Conservation (phyloP, 1,140 invertebrate genomes). For the Brachionus paranguensis region DNA sequence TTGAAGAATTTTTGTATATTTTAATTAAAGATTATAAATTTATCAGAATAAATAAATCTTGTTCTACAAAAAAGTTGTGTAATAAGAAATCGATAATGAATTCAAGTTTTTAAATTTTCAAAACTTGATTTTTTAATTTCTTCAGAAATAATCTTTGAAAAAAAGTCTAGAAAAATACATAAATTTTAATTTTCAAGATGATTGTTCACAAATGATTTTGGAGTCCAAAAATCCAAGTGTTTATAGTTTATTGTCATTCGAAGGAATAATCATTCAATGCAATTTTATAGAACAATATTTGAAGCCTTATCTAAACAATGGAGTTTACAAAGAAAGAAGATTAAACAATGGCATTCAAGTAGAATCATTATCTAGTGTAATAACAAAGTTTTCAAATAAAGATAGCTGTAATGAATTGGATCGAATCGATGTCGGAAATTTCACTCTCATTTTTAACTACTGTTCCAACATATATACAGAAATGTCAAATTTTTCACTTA, state of each 20-base stretch:
- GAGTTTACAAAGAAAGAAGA: background rate
- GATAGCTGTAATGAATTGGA: slow-evolving; percentile 7
- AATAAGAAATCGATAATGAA: too few species aligned
- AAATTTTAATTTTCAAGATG: background rate
- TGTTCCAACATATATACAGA: background rate
- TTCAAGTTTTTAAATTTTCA: too few species aligned
- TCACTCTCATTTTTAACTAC: slow-evolving; percentile 6
- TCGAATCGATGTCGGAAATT: slow-evolving; percentile 24
- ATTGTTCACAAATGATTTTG: slow-evolving; percentile 16
- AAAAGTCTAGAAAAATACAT: too few species aligned
- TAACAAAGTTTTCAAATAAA: slow-evolving; percentile 33
- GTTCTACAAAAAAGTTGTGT: too few species aligned
- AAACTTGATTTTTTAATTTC: too few species aligned
- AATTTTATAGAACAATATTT: slow-evolving; percentile 37
- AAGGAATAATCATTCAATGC: background rate
- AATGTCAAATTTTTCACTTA: background rate
- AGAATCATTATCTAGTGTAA: slow-evolving; percentile 25
- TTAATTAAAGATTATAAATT: too few species aligned
- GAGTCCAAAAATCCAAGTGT: background rate
- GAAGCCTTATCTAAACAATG: background rate
- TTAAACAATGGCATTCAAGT: background rate
- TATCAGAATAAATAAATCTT: too few species aligned
- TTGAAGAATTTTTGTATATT: too few species aligned
- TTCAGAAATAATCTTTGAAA: too few species aligned
- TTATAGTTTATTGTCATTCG: slow-evolving; percentile 8